Evolutionary conservation across 2,888 invertebrate genomes (phyloP), one percentile per base, ranked within the genome.

Genomic region (Rhingia campestris): DNA sequence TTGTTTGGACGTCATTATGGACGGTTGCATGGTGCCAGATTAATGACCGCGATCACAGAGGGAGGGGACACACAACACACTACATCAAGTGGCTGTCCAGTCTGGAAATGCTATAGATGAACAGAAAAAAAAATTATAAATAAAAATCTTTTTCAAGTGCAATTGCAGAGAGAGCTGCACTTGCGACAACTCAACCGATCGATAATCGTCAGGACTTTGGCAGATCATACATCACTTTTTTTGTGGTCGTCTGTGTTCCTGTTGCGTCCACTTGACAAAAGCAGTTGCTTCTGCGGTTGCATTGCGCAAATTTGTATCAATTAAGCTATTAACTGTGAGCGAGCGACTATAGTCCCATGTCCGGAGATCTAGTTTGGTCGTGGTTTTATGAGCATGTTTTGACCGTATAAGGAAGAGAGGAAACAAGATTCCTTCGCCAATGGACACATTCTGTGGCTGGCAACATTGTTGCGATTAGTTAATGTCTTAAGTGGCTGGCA

Each of bases 181-280:
- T 61, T 53, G 67, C 58, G 63, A 69, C 67, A 81, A 73, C 82
- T 73, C 79, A 82, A 82, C 67, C 82, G 79, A 82, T 82, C 82
- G 79, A 82, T 82, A 82, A 82, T 82, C 82, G 79, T 79, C 82
- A 82, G 79, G 82, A 82, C 77, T 77, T 82, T 82, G 82, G 63
- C 82, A 79, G 82, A 82, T 82, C 82, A 82, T 82, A 82, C 82
- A 82, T 82, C 82, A 82, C 82, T 82, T 82, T 82, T 82, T 72
- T 41, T 75, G 10, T 43, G 22, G 22, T 37, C 30, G 39, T 39
- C 30, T 53, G 43, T 51, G 53, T 54, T 41, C 12, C n/a, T 30
- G 14, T 53, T 43, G 22, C 43, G 56, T 41, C 32, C 45, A 61
- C 47, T 67, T 79, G 72, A 72, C 73, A 77, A 49, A 53, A 66